Evolutionary conservation across 2,888 invertebrate species (phyloP), one percentile per base, ranked within the genome.

Genomic region (Orthosia gothica): DNA sequence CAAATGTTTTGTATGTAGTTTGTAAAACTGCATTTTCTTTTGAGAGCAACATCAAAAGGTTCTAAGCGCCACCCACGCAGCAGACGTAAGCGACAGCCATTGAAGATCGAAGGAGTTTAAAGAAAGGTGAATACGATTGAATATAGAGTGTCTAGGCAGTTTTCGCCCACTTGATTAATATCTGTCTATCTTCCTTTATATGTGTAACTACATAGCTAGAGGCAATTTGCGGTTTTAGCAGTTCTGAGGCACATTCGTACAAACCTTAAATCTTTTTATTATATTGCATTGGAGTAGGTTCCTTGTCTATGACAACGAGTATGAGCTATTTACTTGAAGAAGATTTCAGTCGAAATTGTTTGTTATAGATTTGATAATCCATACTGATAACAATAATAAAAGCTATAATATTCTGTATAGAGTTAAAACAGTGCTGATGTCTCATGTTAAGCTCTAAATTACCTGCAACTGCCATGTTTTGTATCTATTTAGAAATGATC

Each of bases 41-140:
- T n/a, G 40, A 58, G 20, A 2, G 9, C 54, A 49, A 49, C 13
- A 32, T 57, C 40, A 80, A 74, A 77, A 16, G 47, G 16, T 40
- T 52, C 12, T 26, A 40, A 57, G 66, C 52, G 5, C 75, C 26
- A 58, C 81, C 78, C 23, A 81, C 75, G 26, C 65, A 40, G 18
- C 16, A 20, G 11, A 5, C 16, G 13, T 15, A 49, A 58, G 18
- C 23, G 45, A 65, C 59, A 15, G 15, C 45, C n/a, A 32, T 72
- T 61, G 59, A 23, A 58, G 9, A 58, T 62, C 5, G 2, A 5
- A 52, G 13, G 18, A 49, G 12, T 59, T 59, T 23, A 23, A 40
- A 40, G 40, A 1, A 1, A 66, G 23, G 23, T 23, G 59, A 16
- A 62, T 79, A 47, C 55, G 13, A 52, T 12, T 4, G n/a, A 26